These are phyloP conservation scores for Drosophila pectinifera DNA, from an alignment of 1,140 invertebrate genomes.

Conservation along the genomic window DNA sequence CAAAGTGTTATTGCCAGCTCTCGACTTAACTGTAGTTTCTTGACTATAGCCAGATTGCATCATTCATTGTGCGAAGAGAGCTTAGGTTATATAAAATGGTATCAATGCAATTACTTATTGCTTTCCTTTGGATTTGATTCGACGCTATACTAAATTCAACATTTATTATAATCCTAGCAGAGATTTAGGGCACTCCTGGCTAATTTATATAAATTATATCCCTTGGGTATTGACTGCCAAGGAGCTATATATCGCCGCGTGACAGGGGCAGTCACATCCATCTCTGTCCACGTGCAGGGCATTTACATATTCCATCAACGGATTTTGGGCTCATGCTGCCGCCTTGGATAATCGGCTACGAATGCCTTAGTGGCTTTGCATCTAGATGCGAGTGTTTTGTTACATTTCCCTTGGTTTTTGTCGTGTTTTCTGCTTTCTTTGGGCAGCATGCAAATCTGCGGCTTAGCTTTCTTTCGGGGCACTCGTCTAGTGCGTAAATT, in stretches of 20 bases:
- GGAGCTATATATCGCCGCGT: constrained; percentile 18
- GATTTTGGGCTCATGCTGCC: constrained; percentile 50
- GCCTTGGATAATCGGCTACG: constrained; percentile 57
- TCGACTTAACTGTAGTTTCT: neutral
- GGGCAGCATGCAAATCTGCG: constrained; percentile 70
- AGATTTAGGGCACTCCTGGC: too few species aligned
- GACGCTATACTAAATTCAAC: constrained; percentile 27
- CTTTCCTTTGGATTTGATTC: constrained; percentile 52
- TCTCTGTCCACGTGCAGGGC: constrained; percentile 49
- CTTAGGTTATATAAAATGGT: constrained; percentile 20
- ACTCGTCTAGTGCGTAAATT: constrained; percentile 79
- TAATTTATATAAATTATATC: constrained; percentile 11
- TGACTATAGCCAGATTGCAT: constrained; percentile 9
- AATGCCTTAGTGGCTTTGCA: constrained; percentile 69
- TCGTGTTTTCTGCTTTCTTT: constrained; percentile 8
- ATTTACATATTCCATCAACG: constrained; percentile 71
- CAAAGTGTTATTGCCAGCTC: neutral
- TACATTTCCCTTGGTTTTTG: constrained; percentile 1
- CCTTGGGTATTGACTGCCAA: constrained; percentile 1
- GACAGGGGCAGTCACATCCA: constrained; percentile 43
- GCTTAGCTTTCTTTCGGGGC: constrained; percentile 74
- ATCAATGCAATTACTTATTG: constrained; percentile 50
- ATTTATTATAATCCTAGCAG: too few species aligned
- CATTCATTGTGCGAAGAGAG: constrained; percentile 14
- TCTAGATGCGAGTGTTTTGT: constrained; percentile 49